phyloP scores from a whole-genome alignment of 2,113 vertebrate genomes.

The Rhinoptilus africanus region DNA sequence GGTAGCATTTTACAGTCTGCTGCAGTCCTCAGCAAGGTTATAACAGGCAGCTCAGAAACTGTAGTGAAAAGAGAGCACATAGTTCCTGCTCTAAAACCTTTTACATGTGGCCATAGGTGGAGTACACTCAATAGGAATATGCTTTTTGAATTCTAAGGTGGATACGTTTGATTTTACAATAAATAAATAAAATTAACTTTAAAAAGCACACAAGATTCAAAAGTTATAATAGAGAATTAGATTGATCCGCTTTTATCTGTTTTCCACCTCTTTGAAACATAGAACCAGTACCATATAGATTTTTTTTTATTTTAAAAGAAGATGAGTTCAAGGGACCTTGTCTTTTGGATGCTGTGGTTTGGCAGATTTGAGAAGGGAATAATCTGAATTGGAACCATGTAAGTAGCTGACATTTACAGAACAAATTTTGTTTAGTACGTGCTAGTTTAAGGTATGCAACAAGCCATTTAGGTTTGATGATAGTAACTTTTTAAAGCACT shows the following conservation, averaged over 20 bases:
- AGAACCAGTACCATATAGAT: neutral
- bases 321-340: neutral
- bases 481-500: neutral
- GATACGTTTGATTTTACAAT: neutral
- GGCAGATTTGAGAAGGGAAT: neutral
- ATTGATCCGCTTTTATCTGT: neutral
- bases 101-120: neutral
- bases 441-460: neutral
- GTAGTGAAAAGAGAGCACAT: neutral
- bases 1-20: neutral
- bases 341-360: neutral
- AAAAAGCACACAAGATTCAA: neutral
- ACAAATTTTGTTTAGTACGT: fast-evolving
- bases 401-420: neutral
- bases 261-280: neutral
- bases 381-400: neutral
- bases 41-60: neutral
- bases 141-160: neutral
- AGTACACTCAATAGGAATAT: neutral
- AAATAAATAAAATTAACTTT: neutral
- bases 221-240: neutral
- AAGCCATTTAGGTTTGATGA: neutral
- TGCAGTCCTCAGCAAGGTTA: neutral
- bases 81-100: neutral
- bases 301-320: neutral